Conservation (phyloP, 2,113 vertebrate genomes). For the Zeus faber region DNA sequence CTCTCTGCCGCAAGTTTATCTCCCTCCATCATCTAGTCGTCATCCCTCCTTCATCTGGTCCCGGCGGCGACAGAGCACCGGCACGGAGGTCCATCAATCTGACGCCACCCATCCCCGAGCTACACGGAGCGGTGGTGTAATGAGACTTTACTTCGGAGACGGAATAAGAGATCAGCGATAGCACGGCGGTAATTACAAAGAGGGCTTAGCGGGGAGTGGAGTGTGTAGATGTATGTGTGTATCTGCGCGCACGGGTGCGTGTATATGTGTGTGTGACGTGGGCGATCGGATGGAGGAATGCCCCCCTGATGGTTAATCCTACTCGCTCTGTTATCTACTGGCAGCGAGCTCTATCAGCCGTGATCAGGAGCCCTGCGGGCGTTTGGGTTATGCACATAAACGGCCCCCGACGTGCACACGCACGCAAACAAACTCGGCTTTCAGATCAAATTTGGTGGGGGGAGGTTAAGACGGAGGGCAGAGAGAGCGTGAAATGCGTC, state of each 20-base stretch:
- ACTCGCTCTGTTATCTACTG: constrained; percentile 54
- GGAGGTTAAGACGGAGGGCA: constrained; percentile 33
- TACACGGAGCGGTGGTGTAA: no score
- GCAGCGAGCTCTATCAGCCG: constrained; percentile 49
- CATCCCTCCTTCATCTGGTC: constrained; percentile 1
- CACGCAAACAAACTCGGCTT: constrained; percentile 25
- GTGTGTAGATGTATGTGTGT: constrained; percentile 7
- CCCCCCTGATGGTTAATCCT: constrained; percentile 66
- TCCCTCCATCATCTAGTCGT: no score
- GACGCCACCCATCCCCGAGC: no score
- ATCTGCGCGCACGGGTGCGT: neutral
- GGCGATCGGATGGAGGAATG: no score
- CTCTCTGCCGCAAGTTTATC: no score
- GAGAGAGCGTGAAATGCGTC: constrained; percentile 19
- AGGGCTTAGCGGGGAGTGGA: constrained; percentile 10
- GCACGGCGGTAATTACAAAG: constrained; percentile 18
- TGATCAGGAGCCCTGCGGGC: constrained; percentile 50
- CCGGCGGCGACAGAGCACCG: neutral
- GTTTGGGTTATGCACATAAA: constrained; percentile 21
- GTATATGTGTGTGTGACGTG: constrained; percentile 8
- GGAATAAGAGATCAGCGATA: no score
- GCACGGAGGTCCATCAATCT: constrained; percentile 9
- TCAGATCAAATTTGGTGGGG: constrained; percentile 37
- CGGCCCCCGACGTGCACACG: neutral
- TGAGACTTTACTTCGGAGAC: constrained; percentile 41